Base-by-base conservation (phyloP, 2,888 invertebrate species). In the Eristalis pertinax region DNA sequence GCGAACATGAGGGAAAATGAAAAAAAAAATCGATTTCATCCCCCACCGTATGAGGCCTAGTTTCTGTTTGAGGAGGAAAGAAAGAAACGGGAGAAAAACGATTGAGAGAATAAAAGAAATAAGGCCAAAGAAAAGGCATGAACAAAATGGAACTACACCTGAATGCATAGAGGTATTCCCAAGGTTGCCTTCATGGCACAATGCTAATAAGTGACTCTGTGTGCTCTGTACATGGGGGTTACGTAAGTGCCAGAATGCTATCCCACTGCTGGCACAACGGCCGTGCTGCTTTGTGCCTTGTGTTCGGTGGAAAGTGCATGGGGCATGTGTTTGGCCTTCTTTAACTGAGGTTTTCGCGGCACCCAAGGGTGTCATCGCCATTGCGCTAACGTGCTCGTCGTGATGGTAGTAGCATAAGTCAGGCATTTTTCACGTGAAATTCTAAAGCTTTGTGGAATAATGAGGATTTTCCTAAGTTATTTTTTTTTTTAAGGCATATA, bases 101-200 rank as follows among this genome's bases (percentile, higher is more conserved):
- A 60, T 50, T 50, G 50, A 50, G 50, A 19, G 50, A 50, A 50
- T 43, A 8, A 19, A 32, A 11, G 24, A 69, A 19, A 35, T n/a
- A 62, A 35, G 41, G 22, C 50, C 50, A 41, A 62, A 64, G 29
- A 38, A 56, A 29, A 68, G n/a, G 24, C 22, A 50, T 19, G n/a
- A 50, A 50, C n/a, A 50, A 22, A 32, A 10, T 32, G 41, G 29
- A 63, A 73, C 73, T 70, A 67, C 75, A 77, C 81, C 73, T 86
- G 69, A 78, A 74, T 82, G 77, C 70, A 82, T 75, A 65, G 74
- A 65, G 50, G 50, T 73, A 82, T 65, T 69, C 69, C 78, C 85
- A 86, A 86, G 85, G 85, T 82, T 82, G 73, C 50, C 41, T 50
- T 81, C 65, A 81, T 81, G 38, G 77, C 69, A 70, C 70, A 82